Evolutionary conservation across 2,888 invertebrate genomes (phyloP).

Genomic region (Epinotia demarniana): DNA sequence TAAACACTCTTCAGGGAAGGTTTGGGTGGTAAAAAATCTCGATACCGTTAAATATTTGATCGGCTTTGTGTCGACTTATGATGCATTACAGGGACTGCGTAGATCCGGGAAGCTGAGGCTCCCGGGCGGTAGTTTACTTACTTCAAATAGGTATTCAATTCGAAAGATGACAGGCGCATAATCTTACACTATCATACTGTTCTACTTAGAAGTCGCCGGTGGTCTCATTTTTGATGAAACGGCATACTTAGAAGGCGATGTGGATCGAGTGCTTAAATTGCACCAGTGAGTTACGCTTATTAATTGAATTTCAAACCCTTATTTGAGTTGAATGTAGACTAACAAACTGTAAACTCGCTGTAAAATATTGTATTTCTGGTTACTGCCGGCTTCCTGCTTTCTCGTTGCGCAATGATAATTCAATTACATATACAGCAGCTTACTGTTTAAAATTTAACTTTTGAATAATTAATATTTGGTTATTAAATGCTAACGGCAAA

Average conservation of each 20-base stretch:
- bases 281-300: neutral
- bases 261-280: neutral
- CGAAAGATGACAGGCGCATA: constrained; percentile 26
- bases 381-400: constrained; percentile 72
- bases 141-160: constrained; percentile 21
- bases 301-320: constrained; percentile 18
- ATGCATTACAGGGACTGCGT: constrained; percentile 63
- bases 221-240: constrained; percentile 32
- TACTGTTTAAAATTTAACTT: constrained; percentile 13
- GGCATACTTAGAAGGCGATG: constrained; percentile 16
- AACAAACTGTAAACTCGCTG: constrained; percentile 54
- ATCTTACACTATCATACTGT: constrained; percentile 20
- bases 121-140: constrained; percentile 19
- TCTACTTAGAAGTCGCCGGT: constrained; percentile 22
- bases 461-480: constrained; percentile 16
- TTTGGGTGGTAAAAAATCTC: constrained; percentile 60
- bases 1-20: constrained; percentile 53
- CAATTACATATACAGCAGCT: constrained; percentile 20
- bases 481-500: constrained; percentile 1
- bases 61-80: constrained; percentile 78
- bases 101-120: constrained; percentile 46
- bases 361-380: constrained; percentile 58
- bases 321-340: constrained; percentile 3
- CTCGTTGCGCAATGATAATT: constrained; percentile 63
- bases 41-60: constrained; percentile 80